Evolutionary conservation across 2,888 invertebrate species (phyloP).

Genomic region (Xestia c-nigrum): DNA sequence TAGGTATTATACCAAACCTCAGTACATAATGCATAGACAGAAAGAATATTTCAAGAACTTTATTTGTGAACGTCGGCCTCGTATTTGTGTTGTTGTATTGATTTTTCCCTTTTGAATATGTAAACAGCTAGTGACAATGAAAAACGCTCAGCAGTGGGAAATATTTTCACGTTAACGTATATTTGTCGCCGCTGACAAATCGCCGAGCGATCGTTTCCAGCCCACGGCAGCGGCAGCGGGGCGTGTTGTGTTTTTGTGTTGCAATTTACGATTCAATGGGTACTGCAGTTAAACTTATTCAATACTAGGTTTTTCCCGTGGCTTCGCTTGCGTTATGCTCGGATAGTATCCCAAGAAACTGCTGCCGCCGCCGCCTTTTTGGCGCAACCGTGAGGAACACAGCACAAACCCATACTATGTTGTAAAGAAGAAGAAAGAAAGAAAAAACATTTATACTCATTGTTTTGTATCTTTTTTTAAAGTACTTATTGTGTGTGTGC

Average conservation of each 20-base stretch:
- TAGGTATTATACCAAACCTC: not conserved
- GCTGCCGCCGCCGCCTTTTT: no score
- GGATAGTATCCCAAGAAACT: not conserved
- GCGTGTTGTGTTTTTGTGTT: slow-evolving; percentile 52
- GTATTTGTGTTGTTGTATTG: slow-evolving; percentile 45
- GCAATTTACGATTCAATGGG: slow-evolving; percentile 55
- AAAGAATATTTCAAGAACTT: slow-evolving; percentile 27
- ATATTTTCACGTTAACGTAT: slow-evolving; percentile 57
- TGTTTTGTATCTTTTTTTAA: no score
- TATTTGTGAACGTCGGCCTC: slow-evolving; percentile 21
- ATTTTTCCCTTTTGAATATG: slow-evolving; percentile 60
- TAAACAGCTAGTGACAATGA: slow-evolving; percentile 59
- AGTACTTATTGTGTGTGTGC: no score
- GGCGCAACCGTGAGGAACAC: no score
- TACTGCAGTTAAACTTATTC: slow-evolving; percentile 42
- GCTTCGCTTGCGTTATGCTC: accelerated
- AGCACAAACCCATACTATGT: no score
- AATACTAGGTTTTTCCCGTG: not conserved
- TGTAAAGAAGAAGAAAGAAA: no score
- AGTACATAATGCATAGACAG: slow-evolving; percentile 9
- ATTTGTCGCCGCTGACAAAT: slow-evolving; percentile 61
- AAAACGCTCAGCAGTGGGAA: slow-evolving; percentile 45
- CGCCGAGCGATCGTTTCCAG: slow-evolving; percentile 62
- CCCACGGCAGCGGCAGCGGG: slow-evolving; percentile 37
- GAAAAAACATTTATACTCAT: no score